phyloP scores from a whole-genome alignment of 2,113 vertebrate genomes.

The Dermatemys mawii region DNA sequence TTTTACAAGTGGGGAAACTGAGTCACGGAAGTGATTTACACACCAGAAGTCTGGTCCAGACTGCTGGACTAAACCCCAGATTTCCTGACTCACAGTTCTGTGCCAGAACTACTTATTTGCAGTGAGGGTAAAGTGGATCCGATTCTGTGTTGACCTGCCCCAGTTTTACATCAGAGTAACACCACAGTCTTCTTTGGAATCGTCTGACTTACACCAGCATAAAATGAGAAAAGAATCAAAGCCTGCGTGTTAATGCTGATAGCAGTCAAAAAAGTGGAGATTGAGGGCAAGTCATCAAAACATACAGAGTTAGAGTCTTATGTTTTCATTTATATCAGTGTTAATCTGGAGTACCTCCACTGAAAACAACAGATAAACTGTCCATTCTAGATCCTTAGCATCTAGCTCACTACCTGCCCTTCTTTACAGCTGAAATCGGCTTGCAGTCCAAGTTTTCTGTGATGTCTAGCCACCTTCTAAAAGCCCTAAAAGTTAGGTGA shows the following conservation, averaged over 20 bases:
- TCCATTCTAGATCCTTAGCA: too few species aligned
- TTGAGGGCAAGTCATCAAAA: fast-evolving
- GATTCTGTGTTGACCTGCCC: not conserved
- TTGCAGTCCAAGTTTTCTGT: fast-evolving
- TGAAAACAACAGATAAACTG: too few species aligned
- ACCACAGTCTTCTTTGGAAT: not conserved
- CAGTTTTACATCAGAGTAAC: not conserved
- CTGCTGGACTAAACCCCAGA: not conserved
- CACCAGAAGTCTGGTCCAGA: fast-evolving
- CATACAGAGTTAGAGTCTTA: not conserved
- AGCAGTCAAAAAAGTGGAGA: fast-evolving
- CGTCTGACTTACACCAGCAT: not conserved
- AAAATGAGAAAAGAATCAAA: not conserved
- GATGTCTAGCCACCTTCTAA: fast-evolving
- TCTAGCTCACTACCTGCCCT: fast-evolving
- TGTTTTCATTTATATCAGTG: fast-evolving
- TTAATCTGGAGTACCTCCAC: not conserved
- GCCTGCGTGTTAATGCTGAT: not conserved
- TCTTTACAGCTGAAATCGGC: fast-evolving
- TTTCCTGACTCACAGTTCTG: not conserved
- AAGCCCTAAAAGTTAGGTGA: fast-evolving
- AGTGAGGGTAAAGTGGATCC: fast-evolving
- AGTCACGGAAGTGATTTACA: not conserved
- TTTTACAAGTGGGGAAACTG: not conserved
- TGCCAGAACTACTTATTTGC: not conserved